phyloP scores from a whole-genome alignment of 2,113 vertebrate species.

The Gobius niger region DNA sequence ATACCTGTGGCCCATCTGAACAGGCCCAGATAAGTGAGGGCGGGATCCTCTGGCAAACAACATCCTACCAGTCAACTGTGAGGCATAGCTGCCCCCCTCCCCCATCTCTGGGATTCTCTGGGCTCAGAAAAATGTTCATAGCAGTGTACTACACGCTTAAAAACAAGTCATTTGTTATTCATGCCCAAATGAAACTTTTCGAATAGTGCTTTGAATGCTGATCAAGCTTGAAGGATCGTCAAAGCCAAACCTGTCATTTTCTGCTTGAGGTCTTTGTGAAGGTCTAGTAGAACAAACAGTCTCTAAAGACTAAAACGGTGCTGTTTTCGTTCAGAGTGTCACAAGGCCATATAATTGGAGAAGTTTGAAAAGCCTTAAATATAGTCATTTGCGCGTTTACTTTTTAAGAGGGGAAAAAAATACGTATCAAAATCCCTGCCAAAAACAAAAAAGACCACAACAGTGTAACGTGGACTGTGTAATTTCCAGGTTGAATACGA shows the following conservation, averaged over 20 bases:
- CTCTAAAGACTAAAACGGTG: neutral
- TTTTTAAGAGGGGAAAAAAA: neutral
- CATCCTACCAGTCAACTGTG: no score
- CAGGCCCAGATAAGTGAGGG: no score
- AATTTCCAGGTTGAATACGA: neutral
- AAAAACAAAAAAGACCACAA: neutral
- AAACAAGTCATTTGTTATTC: neutral
- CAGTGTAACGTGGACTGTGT: neutral
- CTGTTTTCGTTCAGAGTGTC: slow-evolving; percentile 6
- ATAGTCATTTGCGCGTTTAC: neutral
- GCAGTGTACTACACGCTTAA: neutral
- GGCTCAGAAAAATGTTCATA: neutral
- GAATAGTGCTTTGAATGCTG: neutral
- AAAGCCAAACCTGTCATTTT: neutral
- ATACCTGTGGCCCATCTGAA: no score
- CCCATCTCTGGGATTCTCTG: no score
- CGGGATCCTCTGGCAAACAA: no score
- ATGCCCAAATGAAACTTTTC: slow-evolving; percentile 3
- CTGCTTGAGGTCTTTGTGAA: slow-evolving; percentile 9
- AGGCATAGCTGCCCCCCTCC: no score
- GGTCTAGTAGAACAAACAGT: slow-evolving; percentile 9
- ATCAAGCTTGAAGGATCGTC: neutral
- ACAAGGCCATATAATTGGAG: slow-evolving; percentile 5
- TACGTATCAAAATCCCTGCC: neutral
- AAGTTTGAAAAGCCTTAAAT: neutral